These are phyloP conservation scores for Monoplex corrugatus DNA, from an alignment of 2,888 invertebrate genomes.

Conservation along the genomic window DNA sequence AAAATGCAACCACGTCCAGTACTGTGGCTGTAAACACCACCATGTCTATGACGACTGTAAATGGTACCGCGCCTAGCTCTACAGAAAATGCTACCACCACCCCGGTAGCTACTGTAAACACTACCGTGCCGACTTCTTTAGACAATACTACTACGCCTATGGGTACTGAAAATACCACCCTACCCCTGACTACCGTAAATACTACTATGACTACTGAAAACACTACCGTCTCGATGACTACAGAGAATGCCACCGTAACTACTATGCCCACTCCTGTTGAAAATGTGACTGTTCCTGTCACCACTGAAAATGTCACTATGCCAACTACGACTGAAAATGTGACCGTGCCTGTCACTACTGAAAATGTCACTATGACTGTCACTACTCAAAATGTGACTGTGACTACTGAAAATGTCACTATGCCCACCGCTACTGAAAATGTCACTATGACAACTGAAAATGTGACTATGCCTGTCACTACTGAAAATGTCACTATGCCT, in stretches of 20 bases:
- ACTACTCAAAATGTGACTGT: not conserved
- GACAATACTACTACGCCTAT: not conserved
- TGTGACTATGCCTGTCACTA: not conserved
- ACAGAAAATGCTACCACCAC: not conserved
- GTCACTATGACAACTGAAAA: not conserved
- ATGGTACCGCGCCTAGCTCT: not conserved
- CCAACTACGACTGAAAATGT: not conserved
- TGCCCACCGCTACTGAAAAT: not conserved
- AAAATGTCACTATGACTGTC: not conserved
- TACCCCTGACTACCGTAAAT: not conserved
- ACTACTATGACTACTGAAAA: constrained; percentile 5
- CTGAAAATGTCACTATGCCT: not conserved
- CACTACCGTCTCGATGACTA: not conserved
- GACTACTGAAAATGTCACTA: not conserved
- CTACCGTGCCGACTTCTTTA: not conserved
- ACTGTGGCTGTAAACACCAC: not conserved
- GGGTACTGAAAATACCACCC: not conserved
- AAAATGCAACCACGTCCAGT: not conserved
- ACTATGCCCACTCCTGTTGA: not conserved
- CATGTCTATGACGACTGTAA: not conserved
- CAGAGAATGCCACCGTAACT: not conserved
- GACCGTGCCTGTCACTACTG: not conserved
- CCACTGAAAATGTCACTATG: not conserved
- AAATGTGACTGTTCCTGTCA: not conserved
- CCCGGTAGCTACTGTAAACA: too few species aligned